Evolutionary conservation across 2,888 invertebrate genomes (phyloP), one percentile per base, ranked within the genome.

Genomic region (Nymphalis polychloros): DNA sequence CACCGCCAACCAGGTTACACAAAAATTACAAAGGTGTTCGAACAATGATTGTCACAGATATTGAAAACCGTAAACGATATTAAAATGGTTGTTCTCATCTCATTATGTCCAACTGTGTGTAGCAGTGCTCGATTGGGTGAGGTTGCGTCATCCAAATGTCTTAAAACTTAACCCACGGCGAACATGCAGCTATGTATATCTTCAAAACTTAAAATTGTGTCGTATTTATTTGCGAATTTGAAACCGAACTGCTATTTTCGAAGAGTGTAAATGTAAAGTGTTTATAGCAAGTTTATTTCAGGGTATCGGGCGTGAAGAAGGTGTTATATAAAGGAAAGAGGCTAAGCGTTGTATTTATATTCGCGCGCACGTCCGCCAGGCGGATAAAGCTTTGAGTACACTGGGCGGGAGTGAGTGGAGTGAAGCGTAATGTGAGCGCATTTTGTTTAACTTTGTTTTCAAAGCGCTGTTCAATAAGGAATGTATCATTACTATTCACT

Each of bases 291-390:
- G 53, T n/a, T 57, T 55, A 57, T 62, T n/a, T 41, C 19, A 35
- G 49, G 63, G 35, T 52, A 62, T 59, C 59, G 62, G 63, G 49
- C 46, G 50, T 27, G 63, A 59, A 59, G 63, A 53, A 67, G 63
- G 50, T 63, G 63, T 50, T 57, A 48, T 50, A 46, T 59, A 67
- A 50, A 63, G 41, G 67, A 59, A 57, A 49, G 53, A 66, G 27
- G 63, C 35, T 68, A 70, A 72, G 64, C 52, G 70, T 59, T 57
- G 63, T 68, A 66, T 72, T 72, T 70, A 64, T 72, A 70, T 72
- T 72, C 72, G 61, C 52, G 59, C 49, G 62, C 72, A 69, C 72
- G 72, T 69, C 47, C 49, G 27, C 46, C 27, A n/a, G 31, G 8
- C 7, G 49, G 64, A 59, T 59, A 64, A 19, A 27, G 62, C 50